A percentile compares a stretch with the other conserved stretches of the same genome.
phyloP scores from a whole-genome alignment of 2,797 vertebrate species.

The Hypotaenidia okinawae region DNA sequence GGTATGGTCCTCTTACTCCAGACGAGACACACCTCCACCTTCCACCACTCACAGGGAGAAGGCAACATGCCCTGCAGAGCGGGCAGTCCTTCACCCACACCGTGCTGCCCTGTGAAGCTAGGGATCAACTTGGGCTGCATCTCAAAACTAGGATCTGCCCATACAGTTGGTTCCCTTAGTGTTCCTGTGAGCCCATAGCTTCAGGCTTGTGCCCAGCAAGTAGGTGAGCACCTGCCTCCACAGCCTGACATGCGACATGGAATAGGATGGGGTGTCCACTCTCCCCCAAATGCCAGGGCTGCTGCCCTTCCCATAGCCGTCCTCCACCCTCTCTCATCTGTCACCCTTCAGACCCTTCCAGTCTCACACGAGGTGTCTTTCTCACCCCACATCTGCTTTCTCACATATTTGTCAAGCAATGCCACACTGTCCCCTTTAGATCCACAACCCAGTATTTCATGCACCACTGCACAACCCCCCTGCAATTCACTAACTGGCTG shows the following conservation, averaged over 20 bases:
- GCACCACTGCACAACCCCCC: neutral
- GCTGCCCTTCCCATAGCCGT: neutral
- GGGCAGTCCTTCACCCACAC: neutral
- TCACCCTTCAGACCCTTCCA: neutral
- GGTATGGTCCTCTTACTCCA: neutral
- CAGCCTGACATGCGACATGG: neutral
- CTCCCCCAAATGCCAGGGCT: neutral
- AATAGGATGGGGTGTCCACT: neutral
- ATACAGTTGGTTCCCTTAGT: neutral
- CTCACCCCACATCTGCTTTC: neutral
- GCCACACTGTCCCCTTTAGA: neutral
- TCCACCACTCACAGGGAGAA: neutral
- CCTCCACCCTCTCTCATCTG: neutral
- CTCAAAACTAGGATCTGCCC: neutral
- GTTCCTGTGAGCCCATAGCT: too few species aligned
- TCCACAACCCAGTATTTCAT: accelerated
- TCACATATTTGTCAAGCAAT: accelerated
- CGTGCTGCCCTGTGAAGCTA: neutral
- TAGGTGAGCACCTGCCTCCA: neutral
- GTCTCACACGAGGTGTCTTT: neutral
- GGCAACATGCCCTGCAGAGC: neutral
- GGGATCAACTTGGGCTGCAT: neutral
- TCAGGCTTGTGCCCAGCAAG: neutral
- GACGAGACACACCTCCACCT: neutral
- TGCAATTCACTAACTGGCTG: accelerated